Evolutionary conservation across 2,113 vertebrate species (phyloP).

Genomic region (Isurus oxyrinchus): DNA sequence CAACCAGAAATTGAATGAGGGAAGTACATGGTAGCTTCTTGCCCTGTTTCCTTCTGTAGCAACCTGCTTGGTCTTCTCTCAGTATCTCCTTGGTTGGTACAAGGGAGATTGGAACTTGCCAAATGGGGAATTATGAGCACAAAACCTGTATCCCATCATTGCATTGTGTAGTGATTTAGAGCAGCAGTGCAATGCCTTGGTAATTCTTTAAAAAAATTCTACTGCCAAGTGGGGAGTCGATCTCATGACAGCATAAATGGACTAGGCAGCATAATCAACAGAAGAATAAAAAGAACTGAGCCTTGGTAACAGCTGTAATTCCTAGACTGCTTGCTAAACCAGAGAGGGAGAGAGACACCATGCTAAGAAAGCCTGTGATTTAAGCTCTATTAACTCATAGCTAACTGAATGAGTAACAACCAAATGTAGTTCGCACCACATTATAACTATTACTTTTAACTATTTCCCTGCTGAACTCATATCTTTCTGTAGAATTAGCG

Average conservation of each 20-base stretch:
- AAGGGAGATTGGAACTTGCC: background rate
- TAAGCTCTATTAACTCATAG: background rate
- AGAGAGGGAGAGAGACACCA: background rate
- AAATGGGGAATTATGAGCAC: background rate
- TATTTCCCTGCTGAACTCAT: background rate
- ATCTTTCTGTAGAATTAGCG: background rate
- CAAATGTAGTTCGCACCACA: background rate
- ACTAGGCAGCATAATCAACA: background rate
- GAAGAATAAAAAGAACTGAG: slow-evolving; percentile 7
- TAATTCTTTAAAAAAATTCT: background rate
- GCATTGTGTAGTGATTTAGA: background rate
- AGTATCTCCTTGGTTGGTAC: background rate
- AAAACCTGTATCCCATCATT: background rate
- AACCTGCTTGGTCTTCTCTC: background rate
- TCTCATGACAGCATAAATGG: slow-evolving; percentile 7
- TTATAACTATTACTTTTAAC: background rate
- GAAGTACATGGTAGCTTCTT: background rate
- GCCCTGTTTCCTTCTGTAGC: background rate
- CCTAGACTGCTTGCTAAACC: background rate
- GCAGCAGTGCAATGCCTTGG: background rate
- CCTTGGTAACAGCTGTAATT: background rate
- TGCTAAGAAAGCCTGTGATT: background rate
- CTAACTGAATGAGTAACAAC: background rate
- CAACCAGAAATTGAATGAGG: background rate
- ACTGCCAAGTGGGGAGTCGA: background rate